These are phyloP conservation scores for Chrysocyon brachyurus DNA, from an alignment of 2,797 vertebrate species.

Conservation along the genomic window DNA sequence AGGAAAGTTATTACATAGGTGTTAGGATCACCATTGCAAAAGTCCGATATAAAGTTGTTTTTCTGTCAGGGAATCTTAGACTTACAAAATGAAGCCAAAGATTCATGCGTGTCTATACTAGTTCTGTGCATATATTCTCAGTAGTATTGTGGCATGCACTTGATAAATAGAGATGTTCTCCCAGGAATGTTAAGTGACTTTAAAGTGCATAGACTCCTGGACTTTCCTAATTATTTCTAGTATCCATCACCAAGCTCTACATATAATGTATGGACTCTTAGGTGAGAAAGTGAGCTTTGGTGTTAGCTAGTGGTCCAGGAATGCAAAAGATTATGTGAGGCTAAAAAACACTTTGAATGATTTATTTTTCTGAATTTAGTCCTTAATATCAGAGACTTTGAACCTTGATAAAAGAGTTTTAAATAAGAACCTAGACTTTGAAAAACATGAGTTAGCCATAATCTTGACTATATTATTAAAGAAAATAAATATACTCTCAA, in stretches of 20 bases:
- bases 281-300: neutral
- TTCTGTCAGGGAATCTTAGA: neutral
- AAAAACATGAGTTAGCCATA: neutral
- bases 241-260: no score
- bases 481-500: neutral
- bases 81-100: neutral
- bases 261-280: neutral
- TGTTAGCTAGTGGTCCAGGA: neutral
- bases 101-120: no score
- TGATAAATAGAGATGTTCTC: neutral
- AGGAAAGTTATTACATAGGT: neutral
- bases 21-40: neutral
- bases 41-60: neutral
- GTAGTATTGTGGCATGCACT: neutral
- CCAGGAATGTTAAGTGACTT: neutral
- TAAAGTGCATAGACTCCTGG: neutral
- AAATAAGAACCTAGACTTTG: neutral
- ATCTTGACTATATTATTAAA: neutral
- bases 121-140: neutral
- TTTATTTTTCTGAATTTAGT: slow-evolving; percentile 32
- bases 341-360: neutral
- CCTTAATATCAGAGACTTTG: neutral
- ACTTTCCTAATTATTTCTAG: neutral
- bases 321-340: neutral
- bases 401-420: neutral